A percentile compares a stretch with the other conserved stretches of the same genome.
Conservation (phyloP, 2,113 vertebrate species). For the Centropus bengalensis region DNA sequence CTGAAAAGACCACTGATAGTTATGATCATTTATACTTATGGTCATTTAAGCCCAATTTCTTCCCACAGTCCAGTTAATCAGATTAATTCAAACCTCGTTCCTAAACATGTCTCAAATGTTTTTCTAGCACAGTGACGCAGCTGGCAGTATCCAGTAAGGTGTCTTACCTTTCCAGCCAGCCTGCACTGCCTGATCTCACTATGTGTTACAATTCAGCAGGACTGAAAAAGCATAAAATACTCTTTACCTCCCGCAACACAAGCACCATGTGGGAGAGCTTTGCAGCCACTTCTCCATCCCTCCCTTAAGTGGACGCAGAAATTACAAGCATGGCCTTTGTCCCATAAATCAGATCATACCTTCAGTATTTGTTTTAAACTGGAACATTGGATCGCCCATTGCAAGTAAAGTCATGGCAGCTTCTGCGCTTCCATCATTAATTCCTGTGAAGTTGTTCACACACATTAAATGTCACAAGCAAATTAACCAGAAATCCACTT, state of each 20-base stretch:
- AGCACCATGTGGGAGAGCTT: not conserved
- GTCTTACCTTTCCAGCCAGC: not conserved
- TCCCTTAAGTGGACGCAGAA: not conserved
- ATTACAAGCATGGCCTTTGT: not conserved
- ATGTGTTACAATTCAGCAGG: not conserved
- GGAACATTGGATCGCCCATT: slow-evolving; percentile 81
- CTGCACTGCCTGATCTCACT: not conserved
- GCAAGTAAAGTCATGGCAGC: slow-evolving; percentile 91
- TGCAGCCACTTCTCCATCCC: not conserved
- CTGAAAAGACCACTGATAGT: not conserved
- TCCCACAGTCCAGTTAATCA: not conserved
- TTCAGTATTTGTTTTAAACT: slow-evolving; percentile 62
- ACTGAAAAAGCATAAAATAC: not conserved
- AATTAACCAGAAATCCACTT: not conserved
- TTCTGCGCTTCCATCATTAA: slow-evolving; percentile 86
- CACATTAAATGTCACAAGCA: not conserved
- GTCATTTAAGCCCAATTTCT: not conserved
- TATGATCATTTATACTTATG: not conserved
- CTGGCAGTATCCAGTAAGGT: not conserved
- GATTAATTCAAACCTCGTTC: not conserved
- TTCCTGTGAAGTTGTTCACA: slow-evolving; percentile 65
- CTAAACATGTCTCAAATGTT: not conserved
- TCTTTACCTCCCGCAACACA: not conserved
- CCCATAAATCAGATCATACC: slow-evolving; percentile 60
- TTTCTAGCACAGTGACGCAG: not conserved